A percentile compares a stretch with the other conserved stretches of the same genome.
Conservation (phyloP, 2,113 vertebrate genomes). For the Triplophysa siluroides region DNA sequence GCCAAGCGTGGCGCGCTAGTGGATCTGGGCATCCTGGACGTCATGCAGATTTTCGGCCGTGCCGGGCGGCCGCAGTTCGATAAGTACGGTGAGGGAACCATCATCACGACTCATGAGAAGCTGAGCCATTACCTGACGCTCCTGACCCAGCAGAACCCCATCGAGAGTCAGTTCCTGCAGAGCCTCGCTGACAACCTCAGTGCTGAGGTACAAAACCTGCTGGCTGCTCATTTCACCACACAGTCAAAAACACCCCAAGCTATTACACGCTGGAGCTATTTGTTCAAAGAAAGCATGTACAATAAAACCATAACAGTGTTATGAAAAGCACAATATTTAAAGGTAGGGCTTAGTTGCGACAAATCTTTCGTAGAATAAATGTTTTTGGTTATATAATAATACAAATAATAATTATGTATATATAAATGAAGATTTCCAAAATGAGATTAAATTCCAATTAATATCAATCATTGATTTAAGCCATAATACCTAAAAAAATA, state of each 20-base stretch:
- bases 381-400: too few relatives aligned
- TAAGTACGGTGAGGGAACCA: slow-evolving; percentile 92
- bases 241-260: background rate
- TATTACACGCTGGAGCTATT: background rate
- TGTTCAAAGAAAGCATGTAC: background rate
- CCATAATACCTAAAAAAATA: too few relatives aligned
- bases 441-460: too few relatives aligned
- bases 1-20: slow-evolving; percentile 95
- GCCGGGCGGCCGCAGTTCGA: slow-evolving; percentile 97
- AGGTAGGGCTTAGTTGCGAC: too few relatives aligned
- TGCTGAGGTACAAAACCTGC: slow-evolving; percentile 82
- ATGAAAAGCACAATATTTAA: too few relatives aligned
- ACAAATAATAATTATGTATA: too few relatives aligned
- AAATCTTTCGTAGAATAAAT: too few relatives aligned
- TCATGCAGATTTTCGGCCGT: slow-evolving; percentile 99
- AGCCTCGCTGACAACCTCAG: slow-evolving; percentile 96
- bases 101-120: slow-evolving; percentile 96
- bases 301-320: too few relatives aligned
- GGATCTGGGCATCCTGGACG: slow-evolving; percentile 98
- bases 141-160: slow-evolving; percentile 97
- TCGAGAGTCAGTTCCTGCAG: slow-evolving; percentile 95
- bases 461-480: too few relatives aligned
- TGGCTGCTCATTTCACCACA: background rate
- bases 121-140: slow-evolving; percentile 96
- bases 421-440: too few relatives aligned